Evolutionary conservation across 2,888 invertebrate species (phyloP), one percentile per base, ranked within the genome.

Genomic region (Leucophora obtusa): DNA sequence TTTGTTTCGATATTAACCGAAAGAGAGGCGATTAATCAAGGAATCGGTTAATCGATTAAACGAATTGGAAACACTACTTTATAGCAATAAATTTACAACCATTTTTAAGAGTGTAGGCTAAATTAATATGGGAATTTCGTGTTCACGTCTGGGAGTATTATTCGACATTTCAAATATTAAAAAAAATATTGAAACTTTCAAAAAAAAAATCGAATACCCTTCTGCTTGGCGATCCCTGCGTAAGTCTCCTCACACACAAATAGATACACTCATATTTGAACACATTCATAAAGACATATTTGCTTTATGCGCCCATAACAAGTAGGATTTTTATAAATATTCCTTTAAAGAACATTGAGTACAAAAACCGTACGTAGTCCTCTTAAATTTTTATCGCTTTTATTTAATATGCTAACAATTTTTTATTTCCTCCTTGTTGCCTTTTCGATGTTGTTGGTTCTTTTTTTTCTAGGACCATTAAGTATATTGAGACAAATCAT

Each of bases 401-500:
- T 53, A 33, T 62, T 56, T 66, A 66, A 68, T 50, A 28, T 24
- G 21, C 17, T 51, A 50, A 21, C 21, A 18, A 9, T 6, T n/a
- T 24, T 56, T 33, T 28, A 33, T 50, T 70, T 10, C 15, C 5
- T 24, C 5, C 5, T 3, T 24, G 24, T 24, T 51, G 53, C 24
- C 50, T 10, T 18, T 56, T 24, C 43, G 15, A 17, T 47, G 47
- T 43, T 18, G 38, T 60, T 1, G 8, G 11, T n/a, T 11, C 4
- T 60, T 15, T 21, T 50, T 43, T 24, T 38, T 50, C 14, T 15
- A 69, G 47, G 15, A 75, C 62, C 47, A 75, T 75, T 56, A 62
- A 70, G 70, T 65, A 43, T 77, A 71, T 65, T 71, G 77, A 65
- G 65, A 33, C 47, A 60, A 70, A 70, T 66, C 59, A 28, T 60